Evolutionary conservation across 2,113 vertebrate genomes (phyloP), one percentile per base, ranked within the genome.

Genomic region (Gopherus evgoodei): DNA sequence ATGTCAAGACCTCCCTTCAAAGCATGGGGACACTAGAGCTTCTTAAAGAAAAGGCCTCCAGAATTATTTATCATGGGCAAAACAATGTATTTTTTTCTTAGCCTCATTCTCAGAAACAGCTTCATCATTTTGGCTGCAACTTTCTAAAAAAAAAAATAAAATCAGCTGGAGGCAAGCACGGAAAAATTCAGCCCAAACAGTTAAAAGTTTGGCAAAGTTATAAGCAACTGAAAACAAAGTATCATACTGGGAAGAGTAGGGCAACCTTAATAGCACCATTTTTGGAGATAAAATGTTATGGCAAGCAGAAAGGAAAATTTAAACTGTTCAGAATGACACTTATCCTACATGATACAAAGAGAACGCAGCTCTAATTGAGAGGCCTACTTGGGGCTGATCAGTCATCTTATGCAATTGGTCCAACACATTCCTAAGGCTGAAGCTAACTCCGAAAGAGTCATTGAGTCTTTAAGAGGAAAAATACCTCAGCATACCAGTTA

Each of bases 401-500:
- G 92, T 95, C 91, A 92, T 76, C 93, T 97, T 95, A 89, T 78
- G 79, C 89, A 93, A 89, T 81, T 93, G 82, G 87, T 91, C 80
- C 92, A 96, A 95, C 82, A 92, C 86, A 25, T 93, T 94, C 88
- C 89, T 94, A 92, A 93, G 83, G 82, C 89, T 91, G 93, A 97
- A 81, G 65, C 95, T 95, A 91, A 94, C 94, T 87, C 88, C 82
- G 52, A 65, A 95, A 95, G 94, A 59, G 87, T 95, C 91, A 88
- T 89, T 19, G 50, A 95, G 95, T 95, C 90, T 85, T 93, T 81
- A 85, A 90, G 84, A 91, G 90, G 95, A 90, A 90, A 95, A 93
- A 95, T 84, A 93, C 89, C 94, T 96, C 87, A 93, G 79, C 59
- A 38, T 7, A 84, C 81, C 91, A 95, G 97, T 97, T 95, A 95